Percentiles rank a stretch among this genome's conserved stretches.
These are phyloP conservation scores for Anoplopoma fimbria DNA, from an alignment of 2,113 vertebrate species.

Conservation along the genomic window DNA sequence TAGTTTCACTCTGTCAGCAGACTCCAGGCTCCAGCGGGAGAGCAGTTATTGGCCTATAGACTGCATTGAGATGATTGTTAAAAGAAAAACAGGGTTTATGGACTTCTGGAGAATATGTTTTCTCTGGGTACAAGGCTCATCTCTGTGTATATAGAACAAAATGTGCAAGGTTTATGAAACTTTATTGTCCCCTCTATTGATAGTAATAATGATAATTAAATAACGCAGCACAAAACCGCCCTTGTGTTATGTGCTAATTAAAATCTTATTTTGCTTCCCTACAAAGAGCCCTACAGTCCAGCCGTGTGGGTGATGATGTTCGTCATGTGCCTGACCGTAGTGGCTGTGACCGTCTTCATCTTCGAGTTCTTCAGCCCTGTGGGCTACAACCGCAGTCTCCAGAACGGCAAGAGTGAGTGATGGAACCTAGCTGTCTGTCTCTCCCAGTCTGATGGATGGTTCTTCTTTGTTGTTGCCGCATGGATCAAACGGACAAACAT, in stretches of 20 bases:
- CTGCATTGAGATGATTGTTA: constrained; percentile 57
- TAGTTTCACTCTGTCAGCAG: constrained; percentile 73
- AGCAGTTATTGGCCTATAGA: constrained; percentile 65
- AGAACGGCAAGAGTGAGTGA: constrained; percentile 91
- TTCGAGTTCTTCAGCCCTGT: constrained; percentile 94
- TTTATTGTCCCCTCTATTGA: neutral
- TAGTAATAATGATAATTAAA: neutral
- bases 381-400: constrained; percentile 89
- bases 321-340: constrained; percentile 96
- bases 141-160: neutral
- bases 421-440: constrained; percentile 38
- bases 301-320: constrained; percentile 99
- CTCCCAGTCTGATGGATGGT: constrained; percentile 41
- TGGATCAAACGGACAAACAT: constrained; percentile 51
- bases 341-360: constrained; percentile 96
- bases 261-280: constrained; percentile 11
- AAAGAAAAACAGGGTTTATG: constrained; percentile 52
- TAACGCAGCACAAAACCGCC: neutral
- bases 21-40: constrained; percentile 59
- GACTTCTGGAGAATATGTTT: constrained; percentile 57
- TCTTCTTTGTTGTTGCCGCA: constrained; percentile 40
- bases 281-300: constrained; percentile 93
- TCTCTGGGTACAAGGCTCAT: neutral
- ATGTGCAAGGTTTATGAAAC: constrained; percentile 15
- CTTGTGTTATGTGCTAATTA: neutral